These are phyloP conservation scores for Gibbula magus DNA, from an alignment of 2,888 invertebrate species.

Conservation along the genomic window DNA sequence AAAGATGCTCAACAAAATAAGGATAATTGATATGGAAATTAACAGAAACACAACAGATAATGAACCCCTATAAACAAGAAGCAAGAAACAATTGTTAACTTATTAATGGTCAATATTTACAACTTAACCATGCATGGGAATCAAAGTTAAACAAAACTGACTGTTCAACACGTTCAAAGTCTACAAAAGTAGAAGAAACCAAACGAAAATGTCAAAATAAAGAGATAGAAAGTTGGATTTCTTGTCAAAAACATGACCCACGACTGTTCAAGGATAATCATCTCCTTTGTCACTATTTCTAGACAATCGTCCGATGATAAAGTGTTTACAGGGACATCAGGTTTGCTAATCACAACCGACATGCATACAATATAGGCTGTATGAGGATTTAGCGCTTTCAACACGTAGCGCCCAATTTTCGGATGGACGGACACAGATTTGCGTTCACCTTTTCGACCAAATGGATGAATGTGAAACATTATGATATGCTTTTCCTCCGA, in stretches of 20 bases:
- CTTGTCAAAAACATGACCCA: background rate
- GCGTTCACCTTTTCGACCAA: conserved; percentile 40
- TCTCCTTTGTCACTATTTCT: conserved; percentile 32
- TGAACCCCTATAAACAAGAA: too few relatives aligned
- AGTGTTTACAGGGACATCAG: background rate
- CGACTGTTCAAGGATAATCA: background rate
- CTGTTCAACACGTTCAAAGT: background rate
- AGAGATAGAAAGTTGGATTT: background rate
- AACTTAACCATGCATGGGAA: too few relatives aligned
- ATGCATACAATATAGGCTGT: conserved; percentile 46
- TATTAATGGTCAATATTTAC: too few relatives aligned
- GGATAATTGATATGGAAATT: too few relatives aligned
- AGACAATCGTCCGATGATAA: conserved; percentile 22
- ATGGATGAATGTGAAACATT: conserved; percentile 38
- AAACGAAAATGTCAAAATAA: background rate
- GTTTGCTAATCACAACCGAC: conserved; percentile 4
- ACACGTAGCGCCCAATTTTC: conserved; percentile 31
- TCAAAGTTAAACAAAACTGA: background rate
- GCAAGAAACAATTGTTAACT: too few relatives aligned
- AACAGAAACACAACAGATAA: too few relatives aligned
- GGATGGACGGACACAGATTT: conserved; percentile 32
- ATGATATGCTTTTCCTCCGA: conserved; percentile 22
- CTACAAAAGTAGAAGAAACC: conserved; percentile 2
- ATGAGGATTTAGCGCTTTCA: conserved; percentile 33
- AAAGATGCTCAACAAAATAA: too few relatives aligned